Evolutionary conservation across 1,140 invertebrate genomes (phyloP).

Genomic region (Prorops nasuta): DNA sequence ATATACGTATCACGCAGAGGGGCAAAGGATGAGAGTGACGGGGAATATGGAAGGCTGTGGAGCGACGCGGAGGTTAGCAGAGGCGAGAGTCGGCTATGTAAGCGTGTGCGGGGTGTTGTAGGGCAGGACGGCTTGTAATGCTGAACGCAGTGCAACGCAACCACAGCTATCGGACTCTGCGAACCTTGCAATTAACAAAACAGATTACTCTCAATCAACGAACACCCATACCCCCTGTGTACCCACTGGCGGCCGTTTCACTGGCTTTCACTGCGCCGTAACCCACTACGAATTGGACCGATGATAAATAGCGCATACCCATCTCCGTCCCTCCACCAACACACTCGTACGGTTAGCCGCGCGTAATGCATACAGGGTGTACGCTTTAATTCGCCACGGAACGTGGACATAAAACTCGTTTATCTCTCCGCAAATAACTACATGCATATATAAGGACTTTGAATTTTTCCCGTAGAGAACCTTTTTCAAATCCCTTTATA

Average conservation of each 20-base stretch:
- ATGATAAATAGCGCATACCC: too few species aligned
- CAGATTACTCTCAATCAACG: conserved; percentile 50
- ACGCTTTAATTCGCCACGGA: neutral
- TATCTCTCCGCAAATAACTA: neutral
- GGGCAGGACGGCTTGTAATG: conserved; percentile 21
- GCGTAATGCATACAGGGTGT: neutral
- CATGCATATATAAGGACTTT: neutral
- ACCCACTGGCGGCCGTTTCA: conserved; percentile 16
- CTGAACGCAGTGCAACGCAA: conserved; percentile 38
- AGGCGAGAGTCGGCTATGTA: too few species aligned
- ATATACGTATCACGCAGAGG: neutral
- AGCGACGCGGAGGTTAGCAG: conserved; percentile 7
- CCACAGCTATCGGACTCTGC: conserved; percentile 44
- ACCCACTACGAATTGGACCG: neutral
- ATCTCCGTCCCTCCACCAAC: too few species aligned
- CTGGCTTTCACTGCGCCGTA: conserved; percentile 12
- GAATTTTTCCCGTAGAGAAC: neutral
- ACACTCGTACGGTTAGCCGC: neutral
- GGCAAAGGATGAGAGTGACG: neutral
- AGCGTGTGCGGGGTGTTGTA: too few species aligned
- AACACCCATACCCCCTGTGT: conserved; percentile 24
- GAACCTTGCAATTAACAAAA: conserved; percentile 52
- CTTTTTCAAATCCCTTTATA: too few species aligned
- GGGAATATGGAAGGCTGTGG: neutral
- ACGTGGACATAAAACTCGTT: too few species aligned